These are phyloP conservation scores for Pollenia amentaria DNA, from an alignment of 2,888 invertebrate species.

Conservation along the genomic window DNA sequence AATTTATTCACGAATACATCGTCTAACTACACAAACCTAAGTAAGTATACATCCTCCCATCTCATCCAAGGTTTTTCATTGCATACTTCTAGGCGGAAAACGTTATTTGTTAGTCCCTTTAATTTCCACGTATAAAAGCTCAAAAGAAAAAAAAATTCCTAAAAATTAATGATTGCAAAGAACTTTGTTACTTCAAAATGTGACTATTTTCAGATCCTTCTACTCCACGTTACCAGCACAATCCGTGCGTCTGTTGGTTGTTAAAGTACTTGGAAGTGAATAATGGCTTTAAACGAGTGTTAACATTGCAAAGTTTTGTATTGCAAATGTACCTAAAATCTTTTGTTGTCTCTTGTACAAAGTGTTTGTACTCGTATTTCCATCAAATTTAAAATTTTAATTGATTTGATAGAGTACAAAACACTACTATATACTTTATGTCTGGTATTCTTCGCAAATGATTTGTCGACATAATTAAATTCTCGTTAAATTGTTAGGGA, in stretches of 20 bases:
- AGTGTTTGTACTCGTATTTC: constrained; percentile 35
- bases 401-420: constrained; percentile 66
- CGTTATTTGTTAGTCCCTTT: constrained; percentile 53
- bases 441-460: constrained; percentile 34
- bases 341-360: constrained; percentile 21
- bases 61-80: background rate
- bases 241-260: background rate
- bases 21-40: background rate
- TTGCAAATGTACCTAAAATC: constrained; percentile 32
- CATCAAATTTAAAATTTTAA: constrained; percentile 68
- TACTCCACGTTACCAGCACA: background rate
- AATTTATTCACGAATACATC: constrained; percentile 62
- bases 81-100: background rate
- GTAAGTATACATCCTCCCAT: background rate
- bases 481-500: constrained; percentile 56
- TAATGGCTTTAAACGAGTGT: constrained; percentile 49
- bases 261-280: constrained; percentile 8
- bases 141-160: background rate
- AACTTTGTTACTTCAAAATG: constrained; percentile 45
- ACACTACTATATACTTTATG: background rate
- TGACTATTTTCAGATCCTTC: constrained; percentile 10
- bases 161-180: constrained; percentile 54
- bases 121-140: constrained; percentile 14
- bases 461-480: constrained; percentile 48
- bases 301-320: constrained; percentile 30